Conservation (phyloP, 2,888 invertebrate genomes). For the Capitulum mitella region DNA sequence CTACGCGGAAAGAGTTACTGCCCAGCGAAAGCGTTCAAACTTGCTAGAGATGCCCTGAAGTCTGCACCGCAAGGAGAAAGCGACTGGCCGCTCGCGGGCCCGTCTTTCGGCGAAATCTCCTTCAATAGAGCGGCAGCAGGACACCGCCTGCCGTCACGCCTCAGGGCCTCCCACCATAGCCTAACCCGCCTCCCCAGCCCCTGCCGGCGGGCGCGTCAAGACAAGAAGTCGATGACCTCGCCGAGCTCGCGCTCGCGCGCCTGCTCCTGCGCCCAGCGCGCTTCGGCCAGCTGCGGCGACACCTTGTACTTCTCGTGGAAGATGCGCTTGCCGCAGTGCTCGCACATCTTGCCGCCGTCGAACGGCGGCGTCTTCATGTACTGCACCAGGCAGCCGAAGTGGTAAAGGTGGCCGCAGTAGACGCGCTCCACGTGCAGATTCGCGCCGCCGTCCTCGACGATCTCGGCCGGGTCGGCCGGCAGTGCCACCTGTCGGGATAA, state of each 20-base stretch:
- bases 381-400: conserved; percentile 58
- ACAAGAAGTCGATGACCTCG: conserved; percentile 64
- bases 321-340: conserved; percentile 56
- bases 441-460: conserved; percentile 49
- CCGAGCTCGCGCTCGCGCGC: conserved; percentile 63
- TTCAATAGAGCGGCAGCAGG: too few relatives aligned
- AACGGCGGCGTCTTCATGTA: conserved; percentile 67
- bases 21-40: too few relatives aligned
- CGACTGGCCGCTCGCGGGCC: too few relatives aligned
- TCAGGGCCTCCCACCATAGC: too few relatives aligned
- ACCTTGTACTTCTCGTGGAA: conserved; percentile 67
- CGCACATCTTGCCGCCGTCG: conserved; percentile 61
- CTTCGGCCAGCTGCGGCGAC: conserved; percentile 60
- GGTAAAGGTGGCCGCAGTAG: conserved; percentile 65
- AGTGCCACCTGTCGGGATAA: conserved; percentile 17
- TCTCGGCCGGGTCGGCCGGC: conserved; percentile 24
- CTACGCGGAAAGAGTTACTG: too few relatives aligned
- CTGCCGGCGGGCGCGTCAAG: not conserved
- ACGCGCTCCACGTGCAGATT: conserved; percentile 59
- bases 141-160: too few relatives aligned
- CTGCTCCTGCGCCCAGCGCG: conserved; percentile 69
- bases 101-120: too few relatives aligned
- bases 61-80: too few relatives aligned
- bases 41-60: too few relatives aligned
- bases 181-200: not conserved